Conservation (phyloP, 2,113 vertebrate genomes). For the Zosterops pallidus region DNA sequence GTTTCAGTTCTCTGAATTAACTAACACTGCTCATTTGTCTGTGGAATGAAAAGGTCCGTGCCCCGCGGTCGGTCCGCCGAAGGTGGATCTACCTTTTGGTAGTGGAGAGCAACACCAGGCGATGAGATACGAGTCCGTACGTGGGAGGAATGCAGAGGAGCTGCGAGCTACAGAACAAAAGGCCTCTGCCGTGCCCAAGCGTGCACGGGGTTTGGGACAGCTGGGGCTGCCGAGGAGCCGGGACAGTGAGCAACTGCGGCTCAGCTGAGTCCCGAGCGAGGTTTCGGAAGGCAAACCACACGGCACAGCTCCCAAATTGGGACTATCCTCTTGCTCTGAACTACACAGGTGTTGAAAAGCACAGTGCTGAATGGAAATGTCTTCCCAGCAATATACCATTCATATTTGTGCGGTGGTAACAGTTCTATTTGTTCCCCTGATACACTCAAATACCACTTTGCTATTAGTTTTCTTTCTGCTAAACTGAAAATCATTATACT, state of each 20-base stretch:
- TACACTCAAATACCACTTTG: neutral
- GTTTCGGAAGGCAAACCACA: fast-evolving
- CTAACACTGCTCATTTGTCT: neutral
- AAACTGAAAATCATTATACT: neutral
- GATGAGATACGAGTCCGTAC: neutral
- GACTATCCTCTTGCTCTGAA: fast-evolving
- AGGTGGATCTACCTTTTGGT: neutral
- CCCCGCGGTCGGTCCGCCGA: neutral
- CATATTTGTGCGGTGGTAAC: neutral
- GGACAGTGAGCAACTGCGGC: fast-evolving
- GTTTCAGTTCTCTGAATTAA: neutral
- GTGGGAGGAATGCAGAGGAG: constrained; percentile 33
- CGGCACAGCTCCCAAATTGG: neutral
- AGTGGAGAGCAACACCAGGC: neutral
- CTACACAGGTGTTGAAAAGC: neutral
- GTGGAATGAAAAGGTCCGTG: neutral
- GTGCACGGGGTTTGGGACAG: neutral
- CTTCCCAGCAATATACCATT: fast-evolving
- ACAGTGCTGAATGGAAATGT: neutral
- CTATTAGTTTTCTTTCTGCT: neutral
- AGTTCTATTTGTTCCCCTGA: neutral
- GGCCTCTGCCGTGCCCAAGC: neutral
- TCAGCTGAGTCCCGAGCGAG: fast-evolving
- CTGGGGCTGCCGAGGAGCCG: neutral
- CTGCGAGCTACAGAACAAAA: neutral